A percentile compares a stretch with the other conserved stretches of the same genome.
Evolutionary conservation across 1,140 invertebrate species (phyloP).

Genomic region (Ctenoplectra terminalis): DNA sequence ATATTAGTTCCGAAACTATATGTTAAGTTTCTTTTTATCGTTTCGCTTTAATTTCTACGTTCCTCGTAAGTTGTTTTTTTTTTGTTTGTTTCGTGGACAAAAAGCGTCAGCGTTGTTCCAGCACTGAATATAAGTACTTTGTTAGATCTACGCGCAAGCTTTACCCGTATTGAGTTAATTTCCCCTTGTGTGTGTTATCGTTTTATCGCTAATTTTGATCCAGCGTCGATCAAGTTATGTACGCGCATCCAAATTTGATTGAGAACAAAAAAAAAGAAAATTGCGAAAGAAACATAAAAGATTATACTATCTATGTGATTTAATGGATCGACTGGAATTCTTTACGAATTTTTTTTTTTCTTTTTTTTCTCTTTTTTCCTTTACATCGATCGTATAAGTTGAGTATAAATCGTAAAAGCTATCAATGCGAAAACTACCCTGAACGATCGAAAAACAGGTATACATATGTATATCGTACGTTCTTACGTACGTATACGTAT

Average conservation of each 20-base stretch:
- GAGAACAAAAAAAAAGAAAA: not conserved
- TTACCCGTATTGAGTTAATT: constrained; percentile 45
- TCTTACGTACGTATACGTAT: not conserved
- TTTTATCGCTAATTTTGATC: not conserved
- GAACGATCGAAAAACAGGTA: constrained; percentile 17
- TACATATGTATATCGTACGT: not conserved
- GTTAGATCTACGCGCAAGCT: constrained; percentile 47
- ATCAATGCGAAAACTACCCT: constrained; percentile 23
- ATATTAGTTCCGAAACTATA: not conserved
- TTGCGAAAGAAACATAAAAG: not conserved
- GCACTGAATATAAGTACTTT: constrained; percentile 14
- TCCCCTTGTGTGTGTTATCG: not conserved
- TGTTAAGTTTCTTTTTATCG: not conserved
- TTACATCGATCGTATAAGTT: not conserved
- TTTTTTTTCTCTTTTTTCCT: too few relatives aligned
- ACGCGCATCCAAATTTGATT: not conserved
- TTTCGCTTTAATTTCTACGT: not conserved
- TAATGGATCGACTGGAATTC: not conserved
- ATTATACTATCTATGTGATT: not conserved
- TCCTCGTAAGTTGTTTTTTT: not conserved
- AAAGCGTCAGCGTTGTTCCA: constrained; percentile 12
- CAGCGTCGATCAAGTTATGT: not conserved
- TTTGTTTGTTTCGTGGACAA: too few relatives aligned
- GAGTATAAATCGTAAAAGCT: constrained; percentile 17
- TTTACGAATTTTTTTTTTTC: not conserved